Base-by-base conservation (phyloP, 2,888 invertebrate species). In the Lycocerus yunnanus region DNA sequence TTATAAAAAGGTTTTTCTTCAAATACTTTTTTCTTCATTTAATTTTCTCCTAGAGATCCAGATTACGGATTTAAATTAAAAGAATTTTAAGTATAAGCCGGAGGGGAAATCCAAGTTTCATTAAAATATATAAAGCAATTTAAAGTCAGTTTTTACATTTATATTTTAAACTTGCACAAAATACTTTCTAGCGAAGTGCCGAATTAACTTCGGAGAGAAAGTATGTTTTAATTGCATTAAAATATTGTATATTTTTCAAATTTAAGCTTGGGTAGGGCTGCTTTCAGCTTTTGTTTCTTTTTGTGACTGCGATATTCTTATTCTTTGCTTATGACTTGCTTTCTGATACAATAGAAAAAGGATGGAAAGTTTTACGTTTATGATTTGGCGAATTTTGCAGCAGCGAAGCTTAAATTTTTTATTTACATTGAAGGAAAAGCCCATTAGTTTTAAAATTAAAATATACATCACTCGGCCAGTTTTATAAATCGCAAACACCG, bases 381-480 rank as follows among this genome's bases (percentile, higher is more conserved):
- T 81, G 81, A 83, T 83, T 82, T 82, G 80, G 80, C 78, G 78
- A 81, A 80, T 80, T 81, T 81, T 78, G 78, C 76, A 79, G 77
- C 78, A 76, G 80, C 80, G 77, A 79, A 79, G 80, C 83, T 83
- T 82, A 82, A 83, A 82, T 84, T 84, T 85, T 85, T 84, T 84
- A 84, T 85, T 85, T 83, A 84, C 84, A 84, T 84, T 82, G 83
- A 81, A 83, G 83, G 84, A 82, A 84, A 83, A 82, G 81, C 81
- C 85, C 85, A 85, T 85, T 86, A 86, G 85, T 85, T 85, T 85
- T 84, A 84, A 86, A 86, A 86, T 86, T 85, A 86, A 86, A 86
- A 86, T 86, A 86, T 86, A 86, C 86, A 86, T 85, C 85, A 86
- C 84, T 83, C 82, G 78, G 73, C 76, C 76, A 73, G 76, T 76